Evolutionary conservation across 1,140 invertebrate species (phyloP), one percentile per base, ranked within the genome.

Genomic region (Hyles vespertilio): DNA sequence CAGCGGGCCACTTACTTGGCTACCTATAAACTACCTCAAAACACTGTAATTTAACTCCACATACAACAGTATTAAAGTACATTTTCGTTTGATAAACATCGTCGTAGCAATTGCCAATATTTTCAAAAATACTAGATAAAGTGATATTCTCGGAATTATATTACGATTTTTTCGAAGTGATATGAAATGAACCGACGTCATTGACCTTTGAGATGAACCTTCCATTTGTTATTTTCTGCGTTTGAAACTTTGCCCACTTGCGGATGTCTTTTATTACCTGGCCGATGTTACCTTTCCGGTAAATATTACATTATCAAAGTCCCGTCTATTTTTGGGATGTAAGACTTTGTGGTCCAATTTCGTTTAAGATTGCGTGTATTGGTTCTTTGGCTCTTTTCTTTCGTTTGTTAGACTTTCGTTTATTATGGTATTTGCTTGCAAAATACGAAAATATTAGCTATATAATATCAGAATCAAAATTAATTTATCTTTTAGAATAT

Each of bases 81-180:
- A 34, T 34, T 51, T 10, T 56, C 5, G 3, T 3, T 55, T 56
- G 48, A 0, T 10, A 5, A 6, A n/a, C n/a, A n/a, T 2, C 33
- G 6, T 2, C 32, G 32, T 22, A 51, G n/a, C 51, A 54, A 44
- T 56, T 12, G 49, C 40, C 44, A 56, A 51, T 56, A 9, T 54
- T 59, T 59, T 45, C 55, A 58, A 55, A 58, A 63, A 54, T 56
- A 52, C 47, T 36, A 58, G 34, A 32, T 56, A 50, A 46, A 44
- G 43, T 44, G 51, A 59, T 48, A 58, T 55, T 58, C 22, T 51
- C 32, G 12, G 52, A 56, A 56, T 59, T 58, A n/a, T 34, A 59
- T 58, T 56, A 36, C 49, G n/a, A n/a, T 54, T 55, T 63, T 53
- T 56, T 59, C 12, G 12, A 58, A 56, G 47, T 40, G 48, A 43